These are phyloP conservation scores for Eospalax fontanierii DNA, from an alignment of 2,797 vertebrate species.

Conservation along the genomic window DNA sequence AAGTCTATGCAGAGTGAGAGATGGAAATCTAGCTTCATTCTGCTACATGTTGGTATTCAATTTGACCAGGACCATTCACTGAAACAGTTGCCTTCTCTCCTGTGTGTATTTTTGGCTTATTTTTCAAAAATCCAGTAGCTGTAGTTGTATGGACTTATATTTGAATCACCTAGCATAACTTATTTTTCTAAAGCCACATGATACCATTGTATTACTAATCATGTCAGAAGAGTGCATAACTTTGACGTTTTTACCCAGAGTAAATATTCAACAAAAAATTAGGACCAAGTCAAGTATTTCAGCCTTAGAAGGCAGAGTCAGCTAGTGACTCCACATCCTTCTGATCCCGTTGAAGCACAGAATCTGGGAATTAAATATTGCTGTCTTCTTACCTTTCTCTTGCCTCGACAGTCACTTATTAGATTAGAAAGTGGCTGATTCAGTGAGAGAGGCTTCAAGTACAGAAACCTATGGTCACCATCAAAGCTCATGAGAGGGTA, in stretches of 20 bases:
- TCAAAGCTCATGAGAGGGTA: background rate
- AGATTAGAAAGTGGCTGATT: background rate
- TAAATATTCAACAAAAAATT: background rate
- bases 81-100: background rate
- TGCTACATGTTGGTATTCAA: background rate
- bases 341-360: background rate
- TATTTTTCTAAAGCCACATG: background rate
- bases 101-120: background rate
- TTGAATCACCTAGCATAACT: background rate
- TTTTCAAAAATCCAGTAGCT: background rate
- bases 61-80: background rate
- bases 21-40: background rate
- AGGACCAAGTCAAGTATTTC: background rate
- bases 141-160: background rate
- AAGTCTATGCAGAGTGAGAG: background rate
- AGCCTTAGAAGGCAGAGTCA: background rate
- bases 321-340: background rate
- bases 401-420: background rate
- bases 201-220: background rate
- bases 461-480: background rate
- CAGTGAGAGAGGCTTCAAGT: background rate
- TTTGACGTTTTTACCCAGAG: constrained; percentile 12
- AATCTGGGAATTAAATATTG: background rate
- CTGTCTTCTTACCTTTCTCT: background rate
- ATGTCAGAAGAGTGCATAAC: background rate